These are phyloP conservation scores for Mamestra brassicae DNA, from an alignment of 2,888 invertebrate genomes.

Conservation along the genomic window DNA sequence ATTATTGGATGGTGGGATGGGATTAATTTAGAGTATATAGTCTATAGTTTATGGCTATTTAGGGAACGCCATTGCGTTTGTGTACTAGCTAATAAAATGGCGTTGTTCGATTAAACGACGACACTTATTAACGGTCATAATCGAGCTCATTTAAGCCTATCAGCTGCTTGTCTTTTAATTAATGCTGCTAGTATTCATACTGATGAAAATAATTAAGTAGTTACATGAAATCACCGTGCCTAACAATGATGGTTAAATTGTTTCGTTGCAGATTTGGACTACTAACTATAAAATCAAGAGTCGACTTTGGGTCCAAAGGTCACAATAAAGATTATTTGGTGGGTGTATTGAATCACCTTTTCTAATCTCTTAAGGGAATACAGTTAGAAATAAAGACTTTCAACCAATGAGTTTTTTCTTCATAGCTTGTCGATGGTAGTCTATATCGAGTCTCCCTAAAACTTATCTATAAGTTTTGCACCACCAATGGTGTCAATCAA, in stretches of 20 bases:
- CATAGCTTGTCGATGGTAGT: no score
- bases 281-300: not conserved
- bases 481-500: no score
- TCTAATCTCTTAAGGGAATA: not conserved
- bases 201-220: not conserved
- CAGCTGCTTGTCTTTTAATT: conserved; percentile 13
- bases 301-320: not conserved
- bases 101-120: conserved; percentile 8
- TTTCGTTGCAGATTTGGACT: not conserved
- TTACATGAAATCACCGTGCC: not conserved
- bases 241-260: not conserved
- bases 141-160: not conserved
- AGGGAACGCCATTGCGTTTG: conserved; percentile 18
- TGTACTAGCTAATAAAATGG: conserved; percentile 1
- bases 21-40: not conserved
- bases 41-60: conserved; percentile 35
- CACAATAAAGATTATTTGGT: not conserved
- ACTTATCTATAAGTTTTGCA: no score
- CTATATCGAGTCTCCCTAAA: no score
- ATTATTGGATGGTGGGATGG: no score
- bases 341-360: not conserved
- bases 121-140: not conserved
- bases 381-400: no score
- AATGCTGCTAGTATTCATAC: not conserved
- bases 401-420: no score